A percentile compares a stretch with the other conserved stretches of the same genome.
Conservation (phyloP, 2,113 vertebrate genomes). For the Nestor notabilis region DNA sequence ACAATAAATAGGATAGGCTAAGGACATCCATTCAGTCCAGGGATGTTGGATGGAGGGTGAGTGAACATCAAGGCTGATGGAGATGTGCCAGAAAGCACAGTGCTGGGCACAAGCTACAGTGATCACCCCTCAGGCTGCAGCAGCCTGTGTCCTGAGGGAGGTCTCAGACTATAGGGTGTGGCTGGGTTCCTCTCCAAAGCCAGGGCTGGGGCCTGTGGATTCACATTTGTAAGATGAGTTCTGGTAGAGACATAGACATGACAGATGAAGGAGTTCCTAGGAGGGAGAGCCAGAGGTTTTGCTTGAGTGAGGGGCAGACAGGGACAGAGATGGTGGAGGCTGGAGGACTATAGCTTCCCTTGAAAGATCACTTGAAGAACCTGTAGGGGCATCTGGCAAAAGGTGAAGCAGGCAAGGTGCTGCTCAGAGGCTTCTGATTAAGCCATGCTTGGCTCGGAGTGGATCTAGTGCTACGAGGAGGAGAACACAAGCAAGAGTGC, state of each 20-base stretch:
- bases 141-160: accelerated
- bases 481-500: background rate
- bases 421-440: background rate
- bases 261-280: background rate
- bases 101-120: accelerated
- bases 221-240: background rate
- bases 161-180: background rate
- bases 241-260: background rate
- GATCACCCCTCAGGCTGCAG: accelerated
- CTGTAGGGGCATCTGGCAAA: background rate
- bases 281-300: background rate
- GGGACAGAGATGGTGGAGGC: background rate
- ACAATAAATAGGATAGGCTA: background rate
- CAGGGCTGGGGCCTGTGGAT: background rate
- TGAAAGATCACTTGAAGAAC: background rate
- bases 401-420: background rate
- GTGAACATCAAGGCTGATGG: background rate
- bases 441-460: background rate
- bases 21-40: no score
- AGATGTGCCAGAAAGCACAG: background rate
- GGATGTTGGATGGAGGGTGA: background rate
- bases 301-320: background rate
- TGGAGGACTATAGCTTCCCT: background rate
- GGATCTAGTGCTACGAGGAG: background rate
- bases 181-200: background rate